Conservation (phyloP, 2,888 invertebrate species). For the Drosophila hamatofila region DNA sequence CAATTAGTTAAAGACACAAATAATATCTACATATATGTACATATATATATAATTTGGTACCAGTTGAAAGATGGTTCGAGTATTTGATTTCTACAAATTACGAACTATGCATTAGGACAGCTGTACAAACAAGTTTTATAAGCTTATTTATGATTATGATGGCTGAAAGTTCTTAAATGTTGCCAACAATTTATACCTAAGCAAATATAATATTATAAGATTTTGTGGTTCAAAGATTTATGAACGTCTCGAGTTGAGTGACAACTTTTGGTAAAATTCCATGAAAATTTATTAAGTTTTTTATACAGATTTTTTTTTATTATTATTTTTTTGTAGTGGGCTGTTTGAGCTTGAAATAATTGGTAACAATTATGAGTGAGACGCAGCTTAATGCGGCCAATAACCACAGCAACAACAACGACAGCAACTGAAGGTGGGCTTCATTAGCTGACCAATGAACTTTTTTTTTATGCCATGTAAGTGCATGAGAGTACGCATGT, state of each 20-base stretch:
- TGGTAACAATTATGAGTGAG: constrained; percentile 60
- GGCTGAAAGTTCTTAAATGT: constrained; percentile 13
- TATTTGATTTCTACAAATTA: constrained; percentile 20
- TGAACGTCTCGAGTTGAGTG: constrained; percentile 21
- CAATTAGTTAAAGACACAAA: constrained; percentile 25
- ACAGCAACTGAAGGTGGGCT: constrained; percentile 66
- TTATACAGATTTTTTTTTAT: not conserved
- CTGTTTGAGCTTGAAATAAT: constrained; percentile 55
- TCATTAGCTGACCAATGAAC: constrained; percentile 70
- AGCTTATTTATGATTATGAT: constrained; percentile 7
- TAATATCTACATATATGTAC: not conserved
- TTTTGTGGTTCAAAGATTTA: constrained; percentile 28
- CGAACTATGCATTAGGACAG: constrained; percentile 30
- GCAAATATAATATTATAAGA: constrained; percentile 11
- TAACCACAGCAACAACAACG: constrained; percentile 32
- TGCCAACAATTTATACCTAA: constrained; percentile 5
- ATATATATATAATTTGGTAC: constrained; percentile 8
- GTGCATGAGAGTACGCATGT: constrained; percentile 44
- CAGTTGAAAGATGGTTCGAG: constrained; percentile 41
- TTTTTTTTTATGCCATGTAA: constrained; percentile 59
- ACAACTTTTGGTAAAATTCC: constrained; percentile 44
- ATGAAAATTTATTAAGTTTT: constrained; percentile 19
- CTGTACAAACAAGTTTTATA: constrained; percentile 52
- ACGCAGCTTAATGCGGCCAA: constrained; percentile 36
- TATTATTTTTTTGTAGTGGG: constrained; percentile 41